Evolutionary conservation across 1,140 invertebrate species (phyloP), one percentile per base, ranked within the genome.

Genomic region (Venustaconcha ellipsiformis): DNA sequence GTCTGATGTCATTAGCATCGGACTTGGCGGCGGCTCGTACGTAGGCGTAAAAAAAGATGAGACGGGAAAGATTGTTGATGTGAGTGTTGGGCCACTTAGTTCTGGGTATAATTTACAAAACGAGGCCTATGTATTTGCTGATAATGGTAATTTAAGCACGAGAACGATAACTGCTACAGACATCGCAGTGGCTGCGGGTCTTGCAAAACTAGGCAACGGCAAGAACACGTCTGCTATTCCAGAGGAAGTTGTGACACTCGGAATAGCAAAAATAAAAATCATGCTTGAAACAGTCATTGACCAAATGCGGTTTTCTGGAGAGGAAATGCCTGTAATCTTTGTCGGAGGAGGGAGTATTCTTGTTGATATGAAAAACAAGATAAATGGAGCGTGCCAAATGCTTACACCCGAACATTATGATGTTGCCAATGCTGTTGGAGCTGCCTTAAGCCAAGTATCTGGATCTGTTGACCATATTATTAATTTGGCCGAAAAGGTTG

Each of bases 361-460:
- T 13, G 48, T 87, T 8, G 79, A 81, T 65, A 56, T 18, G 23
- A 78, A 75, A 5, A 23, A 66, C 8, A 65, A 64, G 18, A 68
- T 84, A 57, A 68, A 71, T 4, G 85, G 84, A 14, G 74, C 80
- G 18, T 78, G 70, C 15, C 69, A 79, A 37, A 64, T 86, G 2
- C 66, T 84, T 23, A n/a, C 77, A 14, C 85, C 85, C 1, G 62
- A 80, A 20, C 65, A 85, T 78, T 84, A 70, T 65, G 79, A 85
- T 56, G 86, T 89, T 63, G 87, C 86, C 26, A 89, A 89, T 78
- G 87, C 88, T 14, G 82, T 89, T 13, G 88, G 88, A 23, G 88
- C 88, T 6, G 88, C 87, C 5, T 76, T 89, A 1, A 83, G 86
- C 62, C 84, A 88, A 72, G 80, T 89, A 5, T 81, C 83, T 26